A percentile compares a stretch with the other conserved stretches of the same genome.
These are phyloP conservation scores for Porites rus DNA, from an alignment of 92 coral and sea anemone species.

Conservation along the genomic window DNA sequence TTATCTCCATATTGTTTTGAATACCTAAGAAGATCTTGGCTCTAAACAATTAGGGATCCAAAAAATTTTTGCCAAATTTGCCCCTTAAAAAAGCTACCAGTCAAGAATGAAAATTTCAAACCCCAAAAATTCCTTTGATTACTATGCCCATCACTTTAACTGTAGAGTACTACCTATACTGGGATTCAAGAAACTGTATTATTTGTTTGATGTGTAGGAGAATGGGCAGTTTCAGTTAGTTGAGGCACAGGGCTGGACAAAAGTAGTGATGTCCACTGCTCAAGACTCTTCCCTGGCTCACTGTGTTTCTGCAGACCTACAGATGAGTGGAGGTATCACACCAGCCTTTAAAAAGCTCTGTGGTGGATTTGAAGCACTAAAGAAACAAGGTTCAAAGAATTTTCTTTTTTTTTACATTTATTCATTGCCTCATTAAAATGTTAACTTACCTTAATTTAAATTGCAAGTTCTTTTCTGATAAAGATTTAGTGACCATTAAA, in stretches of 20 bases:
- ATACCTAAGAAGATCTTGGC: too few relatives aligned
- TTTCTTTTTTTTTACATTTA: not conserved
- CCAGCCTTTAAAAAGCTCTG: constrained; percentile 86
- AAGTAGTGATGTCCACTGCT: constrained; percentile 80
- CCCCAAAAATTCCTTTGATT: not conserved
- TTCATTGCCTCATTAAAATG: not conserved
- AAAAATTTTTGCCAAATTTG: too few relatives aligned
- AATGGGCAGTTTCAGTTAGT: constrained; percentile 44
- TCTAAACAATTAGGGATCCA: too few relatives aligned
- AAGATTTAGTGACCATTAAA: too few relatives aligned
- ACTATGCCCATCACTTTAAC: not conserved
- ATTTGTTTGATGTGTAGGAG: constrained; percentile 1
- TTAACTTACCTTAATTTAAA: not conserved
- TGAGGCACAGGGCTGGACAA: constrained; percentile 83
- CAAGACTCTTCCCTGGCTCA: constrained; percentile 81
- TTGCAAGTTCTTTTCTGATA: too few relatives aligned
- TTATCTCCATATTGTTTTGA: too few relatives aligned
- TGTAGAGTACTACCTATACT: not conserved
- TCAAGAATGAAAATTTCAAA: too few relatives aligned
- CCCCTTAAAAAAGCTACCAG: too few relatives aligned
- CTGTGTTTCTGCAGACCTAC: constrained; percentile 88
- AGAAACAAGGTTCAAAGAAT: constrained; percentile 71
- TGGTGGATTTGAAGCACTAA: constrained; percentile 67
- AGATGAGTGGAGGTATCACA: constrained; percentile 88
- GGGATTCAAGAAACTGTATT: not conserved